phyloP scores from a whole-genome alignment of 2,888 invertebrate genomes.

The Catocala sponsa region DNA sequence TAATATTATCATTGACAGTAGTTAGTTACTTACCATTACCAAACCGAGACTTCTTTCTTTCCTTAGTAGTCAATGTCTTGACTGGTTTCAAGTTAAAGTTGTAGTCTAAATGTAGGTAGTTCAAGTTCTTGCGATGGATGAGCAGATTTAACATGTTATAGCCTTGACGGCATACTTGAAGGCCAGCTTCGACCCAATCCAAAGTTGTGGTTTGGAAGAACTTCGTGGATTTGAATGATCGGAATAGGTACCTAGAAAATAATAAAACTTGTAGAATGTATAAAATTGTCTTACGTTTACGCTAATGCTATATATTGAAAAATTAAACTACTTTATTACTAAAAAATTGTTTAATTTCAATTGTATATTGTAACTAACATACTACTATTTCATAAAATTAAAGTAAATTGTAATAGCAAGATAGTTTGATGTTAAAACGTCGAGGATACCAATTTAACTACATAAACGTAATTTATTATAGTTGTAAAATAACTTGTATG shows the following conservation, averaged over 20 bases:
- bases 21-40: constrained; percentile 92
- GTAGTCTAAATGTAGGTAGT: constrained; percentile 99
- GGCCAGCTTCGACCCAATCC: constrained; percentile 99
- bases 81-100: constrained; percentile 99
- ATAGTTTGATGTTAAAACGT: no score
- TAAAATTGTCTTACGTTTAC: neutral
- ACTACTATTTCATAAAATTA: no score
- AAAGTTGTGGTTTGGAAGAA: constrained; percentile 99
- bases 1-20: neutral
- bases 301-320: no score
- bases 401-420: no score
- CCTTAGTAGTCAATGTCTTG: constrained; percentile 99
- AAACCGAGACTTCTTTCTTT: constrained; percentile 99
- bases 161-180: constrained; percentile 99
- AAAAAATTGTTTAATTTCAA: no score
- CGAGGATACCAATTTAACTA: no score
- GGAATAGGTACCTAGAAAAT: constrained; percentile 94
- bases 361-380: no score
- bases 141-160: constrained; percentile 99
- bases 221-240: constrained; percentile 99
- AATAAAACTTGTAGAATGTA: neutral
- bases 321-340: no score
- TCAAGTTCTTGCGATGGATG: constrained; percentile 99
- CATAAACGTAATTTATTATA: no score
- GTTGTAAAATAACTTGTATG: no score